Conservation (phyloP, 2,797 vertebrate genomes). For the Sparidentex hasta region DNA sequence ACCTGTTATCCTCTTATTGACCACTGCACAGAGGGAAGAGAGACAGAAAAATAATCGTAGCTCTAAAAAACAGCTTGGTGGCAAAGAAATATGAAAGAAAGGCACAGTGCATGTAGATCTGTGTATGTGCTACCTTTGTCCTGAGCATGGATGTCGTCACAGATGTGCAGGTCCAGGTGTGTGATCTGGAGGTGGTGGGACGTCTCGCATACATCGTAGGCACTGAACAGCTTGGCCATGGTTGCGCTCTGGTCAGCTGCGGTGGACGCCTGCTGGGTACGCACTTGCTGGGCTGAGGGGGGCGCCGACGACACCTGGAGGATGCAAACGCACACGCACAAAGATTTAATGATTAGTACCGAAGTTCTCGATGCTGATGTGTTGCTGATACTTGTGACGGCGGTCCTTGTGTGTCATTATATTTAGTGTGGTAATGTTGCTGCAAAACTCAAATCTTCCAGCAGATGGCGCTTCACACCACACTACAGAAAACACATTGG, state of each 20-base stretch:
- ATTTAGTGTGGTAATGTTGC: not conserved
- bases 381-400: not conserved
- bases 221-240: slow-evolving; percentile 92
- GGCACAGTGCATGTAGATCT: not conserved
- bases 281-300: slow-evolving; percentile 90
- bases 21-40: slow-evolving; percentile 78
- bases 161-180: slow-evolving; percentile 98
- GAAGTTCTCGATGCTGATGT: not conserved
- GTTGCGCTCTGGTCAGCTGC: slow-evolving; percentile 90
- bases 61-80: not conserved
- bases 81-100: not conserved
- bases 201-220: slow-evolving; percentile 95
- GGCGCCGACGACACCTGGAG: slow-evolving; percentile 86
- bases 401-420: not conserved
- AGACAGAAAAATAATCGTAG: not conserved
- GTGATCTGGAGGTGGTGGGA: slow-evolving; percentile 98
- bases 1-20: slow-evolving; percentile 91
- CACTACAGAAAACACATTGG: not conserved
- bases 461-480: slow-evolving; percentile 52
- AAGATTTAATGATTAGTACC: not conserved
- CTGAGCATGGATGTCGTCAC: slow-evolving; percentile 95
- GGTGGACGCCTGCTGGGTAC: slow-evolving; percentile 88
- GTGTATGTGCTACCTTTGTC: slow-evolving; percentile 88
- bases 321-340: not conserved
- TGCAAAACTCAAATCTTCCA: slow-evolving; percentile 54